Base-by-base conservation (phyloP, 2,888 invertebrate genomes). In the Drosophila borborema region DNA sequence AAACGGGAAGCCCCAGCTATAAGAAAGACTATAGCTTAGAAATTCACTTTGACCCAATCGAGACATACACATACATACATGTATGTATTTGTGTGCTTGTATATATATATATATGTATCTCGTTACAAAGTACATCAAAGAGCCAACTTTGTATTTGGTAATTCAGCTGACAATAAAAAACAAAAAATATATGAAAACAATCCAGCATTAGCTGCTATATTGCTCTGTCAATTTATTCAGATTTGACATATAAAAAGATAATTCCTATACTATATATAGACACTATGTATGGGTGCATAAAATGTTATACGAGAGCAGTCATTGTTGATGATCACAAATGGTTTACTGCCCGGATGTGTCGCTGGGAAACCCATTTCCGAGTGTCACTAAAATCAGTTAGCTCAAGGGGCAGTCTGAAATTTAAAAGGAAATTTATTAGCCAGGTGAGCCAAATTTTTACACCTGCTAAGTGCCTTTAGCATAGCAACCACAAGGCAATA, bases 31-130 rank as follows among this genome's bases (percentile, higher is more conserved):
- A 43, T 53, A 45, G 76, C 20, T 66, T 49, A 18, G 46, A 51
- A 74, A 63, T 74, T 62, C 59, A 46, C 59, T 59, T 51, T 65
- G 45, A 58, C n/a, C n/a, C 16, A 38, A 49, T 60, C 51, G 46
- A 72, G 23, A 46, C 20, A n/a, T 18, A 38, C 16, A 36, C 5
- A 51, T 12, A 12, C 5, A 51, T 12, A 12, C 28, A 48, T 28
- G 4, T 48, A 8, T n/a, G 1, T n/a, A 9, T 28, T 23, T 23
- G 23, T 23, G 4, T 4, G 23, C 23, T 23, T 48, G 4, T 23
- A 8, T 40, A 2, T 31, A 14, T 7, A 1, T 18, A 1, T 18
- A 8, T 10, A 20, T 20, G 20, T 20, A 16, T 23, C 23, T n/a
- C 41, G 23, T 23, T 10, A 28, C 46, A 54, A 61, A 45, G 56